Percentiles rank a stretch among this genome's conserved stretches.
Conservation (phyloP, 2,113 vertebrate species). For the Pungitius pungitius region DNA sequence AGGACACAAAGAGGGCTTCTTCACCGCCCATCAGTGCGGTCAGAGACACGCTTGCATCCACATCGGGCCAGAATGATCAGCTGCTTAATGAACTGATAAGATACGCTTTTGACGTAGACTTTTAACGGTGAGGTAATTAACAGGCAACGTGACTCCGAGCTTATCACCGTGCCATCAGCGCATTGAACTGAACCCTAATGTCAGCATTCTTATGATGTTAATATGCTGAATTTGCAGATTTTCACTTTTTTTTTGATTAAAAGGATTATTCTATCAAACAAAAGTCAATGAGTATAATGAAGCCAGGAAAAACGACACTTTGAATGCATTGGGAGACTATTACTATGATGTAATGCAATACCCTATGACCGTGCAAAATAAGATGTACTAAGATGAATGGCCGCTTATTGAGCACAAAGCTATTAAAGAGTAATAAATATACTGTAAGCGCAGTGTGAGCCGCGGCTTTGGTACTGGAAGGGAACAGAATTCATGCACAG, state of each 20-base stretch:
- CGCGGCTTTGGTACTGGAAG: conserved; percentile 18
- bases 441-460: conserved; percentile 40
- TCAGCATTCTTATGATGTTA: neutral
- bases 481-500: conserved; percentile 49
- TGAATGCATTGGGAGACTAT: neutral
- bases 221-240: neutral
- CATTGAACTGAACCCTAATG: neutral
- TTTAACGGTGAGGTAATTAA: neutral
- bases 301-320: neutral
- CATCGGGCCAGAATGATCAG: neutral
- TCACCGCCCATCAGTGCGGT: neutral
- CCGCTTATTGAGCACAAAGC: conserved; percentile 22
- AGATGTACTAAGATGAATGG: conserved; percentile 37
- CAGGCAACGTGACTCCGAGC: neutral
- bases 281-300: neutral
- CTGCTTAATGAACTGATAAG: neutral
- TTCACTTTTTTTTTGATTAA: neutral
- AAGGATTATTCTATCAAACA: neutral
- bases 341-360: conserved; percentile 24
- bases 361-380: conserved; percentile 16
- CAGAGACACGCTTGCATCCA: neutral
- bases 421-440: conserved; percentile 52
- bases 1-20: conserved; percentile 33
- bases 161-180: neutral
- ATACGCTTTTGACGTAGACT: neutral